These are phyloP conservation scores for Metallyticus violacea DNA, from an alignment of 2,888 invertebrate species.

Conservation along the genomic window DNA sequence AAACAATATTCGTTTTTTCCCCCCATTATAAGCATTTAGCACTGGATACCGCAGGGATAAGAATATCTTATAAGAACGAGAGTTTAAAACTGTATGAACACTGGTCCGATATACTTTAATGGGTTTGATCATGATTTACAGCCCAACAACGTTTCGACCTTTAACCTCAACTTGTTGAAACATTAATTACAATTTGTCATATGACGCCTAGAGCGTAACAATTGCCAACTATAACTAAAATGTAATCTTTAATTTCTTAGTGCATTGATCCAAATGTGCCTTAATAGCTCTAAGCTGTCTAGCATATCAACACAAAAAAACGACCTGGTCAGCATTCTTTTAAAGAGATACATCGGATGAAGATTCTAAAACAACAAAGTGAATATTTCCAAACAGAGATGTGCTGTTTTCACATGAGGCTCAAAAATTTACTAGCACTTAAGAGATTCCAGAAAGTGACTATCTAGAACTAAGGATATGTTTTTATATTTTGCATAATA, in stretches of 20 bases:
- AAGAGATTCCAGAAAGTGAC: too few species aligned
- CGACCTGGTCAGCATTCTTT: background rate
- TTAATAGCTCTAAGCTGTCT: background rate
- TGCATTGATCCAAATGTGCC: background rate
- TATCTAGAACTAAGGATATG: too few species aligned
- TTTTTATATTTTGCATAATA: too few species aligned
- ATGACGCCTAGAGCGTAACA: background rate
- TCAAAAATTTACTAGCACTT: too few species aligned
- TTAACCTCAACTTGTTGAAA: background rate
- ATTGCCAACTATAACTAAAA: background rate
- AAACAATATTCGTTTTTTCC: too few species aligned
- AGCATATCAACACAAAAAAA: background rate
- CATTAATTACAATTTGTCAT: background rate
- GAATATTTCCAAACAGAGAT: too few species aligned
- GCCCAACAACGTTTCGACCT: too few species aligned
- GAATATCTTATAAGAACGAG: background rate
- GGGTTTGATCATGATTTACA: background rate
- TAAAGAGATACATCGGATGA: too few species aligned
- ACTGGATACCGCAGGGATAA: background rate
- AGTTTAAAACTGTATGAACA: background rate
- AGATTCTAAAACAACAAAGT: too few species aligned
- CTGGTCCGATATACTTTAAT: background rate
- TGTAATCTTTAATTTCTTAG: background rate
- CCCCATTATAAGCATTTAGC: background rate
- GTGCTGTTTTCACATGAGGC: too few species aligned